Percentiles rank a stretch among this genome's conserved stretches.
phyloP scores from a whole-genome alignment of 2,797 vertebrate species.

The Oryzias sinensis region DNA sequence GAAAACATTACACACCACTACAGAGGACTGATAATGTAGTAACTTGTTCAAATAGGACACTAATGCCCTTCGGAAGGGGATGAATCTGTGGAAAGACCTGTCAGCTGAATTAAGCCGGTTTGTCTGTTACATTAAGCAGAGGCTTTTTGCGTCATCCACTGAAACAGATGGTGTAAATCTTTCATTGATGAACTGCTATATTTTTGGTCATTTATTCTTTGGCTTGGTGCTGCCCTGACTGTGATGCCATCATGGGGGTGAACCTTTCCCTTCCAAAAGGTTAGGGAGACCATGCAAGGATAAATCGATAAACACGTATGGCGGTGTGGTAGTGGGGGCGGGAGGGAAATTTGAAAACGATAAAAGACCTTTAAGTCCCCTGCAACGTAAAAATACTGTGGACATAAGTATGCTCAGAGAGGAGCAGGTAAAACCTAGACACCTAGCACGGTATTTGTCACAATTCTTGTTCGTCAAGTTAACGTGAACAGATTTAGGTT shows the following conservation, averaged over 20 bases:
- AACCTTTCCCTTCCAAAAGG: slow-evolving; percentile 40
- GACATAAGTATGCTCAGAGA: background rate
- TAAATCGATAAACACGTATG: slow-evolving; percentile 69
- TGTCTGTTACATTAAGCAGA: slow-evolving; percentile 1
- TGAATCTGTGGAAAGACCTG: background rate
- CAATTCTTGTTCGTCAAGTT: too few species aligned
- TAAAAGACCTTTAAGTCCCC: slow-evolving; percentile 55
- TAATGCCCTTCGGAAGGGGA: slow-evolving; percentile 12
- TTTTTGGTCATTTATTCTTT: slow-evolving; percentile 1
- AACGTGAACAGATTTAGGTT: too few species aligned
- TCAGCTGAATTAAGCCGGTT: background rate
- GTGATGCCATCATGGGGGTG: background rate
- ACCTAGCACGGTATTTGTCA: too few species aligned
- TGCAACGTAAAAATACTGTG: slow-evolving; percentile 12
- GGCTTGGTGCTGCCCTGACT: background rate
- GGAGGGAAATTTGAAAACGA: slow-evolving; percentile 36
- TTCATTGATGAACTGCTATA: background rate
- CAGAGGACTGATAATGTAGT: slow-evolving; percentile 39
- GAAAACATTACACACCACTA: slow-evolving; percentile 52
- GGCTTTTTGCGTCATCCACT: background rate
- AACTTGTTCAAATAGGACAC: slow-evolving; percentile 32
- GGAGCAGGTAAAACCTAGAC: too few species aligned
- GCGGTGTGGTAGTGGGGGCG: background rate
- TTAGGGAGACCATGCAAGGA: slow-evolving; percentile 53
- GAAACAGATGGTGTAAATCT: background rate